A percentile compares a stretch with the other conserved stretches of the same genome.
These are phyloP conservation scores for Philonicus albiceps DNA, from an alignment of 2,888 invertebrate species.

Conservation along the genomic window DNA sequence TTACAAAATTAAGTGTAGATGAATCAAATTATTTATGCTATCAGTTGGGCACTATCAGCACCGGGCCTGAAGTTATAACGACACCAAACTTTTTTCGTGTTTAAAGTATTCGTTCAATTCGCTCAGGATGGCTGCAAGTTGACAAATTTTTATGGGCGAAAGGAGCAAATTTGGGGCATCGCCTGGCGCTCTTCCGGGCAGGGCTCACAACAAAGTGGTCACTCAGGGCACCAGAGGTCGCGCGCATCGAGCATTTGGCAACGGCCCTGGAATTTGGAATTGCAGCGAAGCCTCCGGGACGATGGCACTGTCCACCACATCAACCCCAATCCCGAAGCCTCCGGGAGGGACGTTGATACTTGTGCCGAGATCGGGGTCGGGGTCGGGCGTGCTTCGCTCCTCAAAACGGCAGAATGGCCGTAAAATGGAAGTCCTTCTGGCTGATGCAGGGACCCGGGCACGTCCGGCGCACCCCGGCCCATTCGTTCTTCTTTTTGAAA, in stretches of 20 bases:
- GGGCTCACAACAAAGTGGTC: neutral
- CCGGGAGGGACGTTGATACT: slow-evolving; percentile 15
- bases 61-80: neutral
- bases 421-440: neutral
- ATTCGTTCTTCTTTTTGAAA: neutral
- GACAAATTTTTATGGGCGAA: neutral
- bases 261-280: neutral
- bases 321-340: slow-evolving; percentile 11
- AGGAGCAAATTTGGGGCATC: neutral
- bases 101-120: neutral
- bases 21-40: neutral
- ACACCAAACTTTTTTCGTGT: neutral
- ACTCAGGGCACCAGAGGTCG: neutral
- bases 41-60: neutral
- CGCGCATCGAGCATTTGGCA: neutral
- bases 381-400: neutral
- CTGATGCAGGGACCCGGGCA: neutral
- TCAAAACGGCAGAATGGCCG: neutral
- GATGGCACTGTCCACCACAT: neutral
- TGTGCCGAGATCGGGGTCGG: neutral
- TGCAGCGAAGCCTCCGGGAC: neutral
- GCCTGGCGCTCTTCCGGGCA: neutral
- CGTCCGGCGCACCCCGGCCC: neutral
- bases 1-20: neutral
- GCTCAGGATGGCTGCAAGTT: neutral